Evolutionary conservation across 2,113 vertebrate genomes (phyloP), one percentile per base, ranked within the genome.

Genomic region (Strix aluco): DNA sequence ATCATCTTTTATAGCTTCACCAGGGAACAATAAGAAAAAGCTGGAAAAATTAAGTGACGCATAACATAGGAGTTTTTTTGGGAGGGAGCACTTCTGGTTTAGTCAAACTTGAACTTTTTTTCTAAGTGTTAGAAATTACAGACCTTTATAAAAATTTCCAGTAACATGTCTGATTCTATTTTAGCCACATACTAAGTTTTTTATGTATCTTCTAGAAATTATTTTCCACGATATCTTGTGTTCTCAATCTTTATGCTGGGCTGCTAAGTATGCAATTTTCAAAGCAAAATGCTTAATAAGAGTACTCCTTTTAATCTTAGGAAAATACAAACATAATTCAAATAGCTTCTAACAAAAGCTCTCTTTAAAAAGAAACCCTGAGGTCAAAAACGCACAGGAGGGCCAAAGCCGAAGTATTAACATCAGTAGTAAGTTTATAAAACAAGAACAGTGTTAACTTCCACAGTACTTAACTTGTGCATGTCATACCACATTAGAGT

Each of bases 311-410:
- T 97, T 97, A 87, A 97, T 95, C 95, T 96, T 67, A 82, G 84
- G 54, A 55, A 97, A 95, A 95, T 90, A 95, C 92, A 96, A 97
- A 95, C 94, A 95, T 95, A 96, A 97, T 92, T 97, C 94, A 95
- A 97, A 97, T 83, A 95, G 77, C 93, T 97, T 72, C 81, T 89
- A 95, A 97, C 93, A 97, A 97, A 97, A 94, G 96, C 86, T 88
- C 86, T 66, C 95, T 95, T 97, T 97, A 95, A 94, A 96, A 96
- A 95, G 96, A 97, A 97, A 94, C 77, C 79, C 94, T 15, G 85
- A 93, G 95, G 81, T 97, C 95, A 95, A 66, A 95, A 96, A 87
- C 73, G 3, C 90, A 69, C 90, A 91, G 94, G 95, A 96, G 92
- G 94, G 87, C 91, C 95, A 74, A 88, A 93, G 93, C 94, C 8